Conservation (phyloP, 1,140 invertebrate species). For the Drosophila pallidifrons region DNA sequence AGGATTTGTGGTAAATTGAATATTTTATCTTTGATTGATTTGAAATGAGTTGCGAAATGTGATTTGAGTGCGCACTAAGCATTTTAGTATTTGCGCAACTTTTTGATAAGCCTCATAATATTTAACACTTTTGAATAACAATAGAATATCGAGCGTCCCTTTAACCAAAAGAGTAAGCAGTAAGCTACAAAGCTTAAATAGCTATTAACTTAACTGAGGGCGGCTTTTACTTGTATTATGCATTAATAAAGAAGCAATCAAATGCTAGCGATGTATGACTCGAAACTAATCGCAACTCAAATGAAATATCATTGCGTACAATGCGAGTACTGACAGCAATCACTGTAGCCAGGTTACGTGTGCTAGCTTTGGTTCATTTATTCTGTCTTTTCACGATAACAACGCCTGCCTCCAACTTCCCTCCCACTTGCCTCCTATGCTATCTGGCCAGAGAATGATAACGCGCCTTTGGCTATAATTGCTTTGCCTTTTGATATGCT, state of each 20-base stretch:
- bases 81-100: not conserved
- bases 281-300: conserved; percentile 16
- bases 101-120: not conserved
- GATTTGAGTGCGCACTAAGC: conserved; percentile 2
- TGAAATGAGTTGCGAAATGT: conserved; percentile 14
- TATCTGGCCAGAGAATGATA: conserved; percentile 34
- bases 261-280: not conserved
- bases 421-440: not conserved
- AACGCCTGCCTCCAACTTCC: not conserved
- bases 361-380: conserved; percentile 7
- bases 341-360: conserved; percentile 10
- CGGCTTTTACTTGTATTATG: not conserved
- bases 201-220: not conserved
- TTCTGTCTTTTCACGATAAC: conserved; percentile 32
- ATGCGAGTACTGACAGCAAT: conserved; percentile 8
- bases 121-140: not conserved
- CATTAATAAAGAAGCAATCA: conserved; percentile 6
- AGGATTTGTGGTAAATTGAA: conserved; percentile 35
- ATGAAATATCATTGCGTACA: conserved; percentile 20
- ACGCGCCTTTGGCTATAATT: conserved; percentile 46
- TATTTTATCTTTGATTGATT: conserved; percentile 48
- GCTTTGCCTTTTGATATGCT: conserved; percentile 52
- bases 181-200: not conserved
- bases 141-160: not conserved
- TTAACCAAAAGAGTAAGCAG: not conserved